Conservation (phyloP, 1,140 invertebrate species). For the Lepidurus apus region DNA sequence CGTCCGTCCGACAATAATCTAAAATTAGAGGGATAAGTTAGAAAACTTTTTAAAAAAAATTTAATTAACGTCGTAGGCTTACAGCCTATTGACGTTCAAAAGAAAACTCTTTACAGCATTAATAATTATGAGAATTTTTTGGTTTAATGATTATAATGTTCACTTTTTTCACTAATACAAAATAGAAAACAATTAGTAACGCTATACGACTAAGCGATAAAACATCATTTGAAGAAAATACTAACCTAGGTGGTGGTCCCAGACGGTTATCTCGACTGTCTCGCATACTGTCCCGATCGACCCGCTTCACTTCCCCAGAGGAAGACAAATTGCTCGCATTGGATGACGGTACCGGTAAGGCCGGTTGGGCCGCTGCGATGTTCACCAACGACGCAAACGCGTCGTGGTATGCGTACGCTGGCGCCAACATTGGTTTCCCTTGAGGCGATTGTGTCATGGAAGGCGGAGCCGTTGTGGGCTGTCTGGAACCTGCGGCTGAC, state of each 20-base stretch:
- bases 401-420: constrained; percentile 52
- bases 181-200: not conserved
- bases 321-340: not conserved
- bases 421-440: constrained; percentile 13
- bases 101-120: too few species aligned
- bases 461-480: not conserved
- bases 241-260: constrained; percentile 26
- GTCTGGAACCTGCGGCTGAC: not conserved
- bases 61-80: too few species aligned
- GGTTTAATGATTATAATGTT: too few species aligned
- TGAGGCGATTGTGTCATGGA: constrained; percentile 16
- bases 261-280: not conserved
- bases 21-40: not conserved
- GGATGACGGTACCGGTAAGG: constrained; percentile 66
- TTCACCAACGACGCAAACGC: constrained; percentile 79
- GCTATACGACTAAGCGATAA: too few species aligned
- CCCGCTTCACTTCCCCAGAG: not conserved
- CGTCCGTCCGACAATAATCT: constrained; percentile 50
- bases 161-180: not conserved
- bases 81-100: too few species aligned
- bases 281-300: not conserved
- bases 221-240: not conserved
- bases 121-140: too few species aligned
- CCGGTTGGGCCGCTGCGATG: constrained; percentile 75
- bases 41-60: too few species aligned